Evolutionary conservation across 35 echinoderm and acorn worm species (phyloP).

Genomic region (Anneissia japonica): DNA sequence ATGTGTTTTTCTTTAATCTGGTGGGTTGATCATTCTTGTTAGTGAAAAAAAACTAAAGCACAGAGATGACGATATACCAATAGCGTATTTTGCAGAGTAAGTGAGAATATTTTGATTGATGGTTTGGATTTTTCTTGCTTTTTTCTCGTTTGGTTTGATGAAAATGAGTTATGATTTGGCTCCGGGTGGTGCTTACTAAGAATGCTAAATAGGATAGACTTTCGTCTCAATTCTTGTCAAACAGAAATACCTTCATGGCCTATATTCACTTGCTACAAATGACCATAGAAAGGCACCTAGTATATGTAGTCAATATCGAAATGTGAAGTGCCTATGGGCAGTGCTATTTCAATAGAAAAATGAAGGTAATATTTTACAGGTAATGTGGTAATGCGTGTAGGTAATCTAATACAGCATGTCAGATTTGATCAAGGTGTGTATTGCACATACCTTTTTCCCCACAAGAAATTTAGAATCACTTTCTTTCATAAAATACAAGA

Average conservation of each 20-base stretch:
- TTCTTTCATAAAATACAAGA: background rate
- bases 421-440: background rate
- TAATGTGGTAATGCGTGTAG: background rate
- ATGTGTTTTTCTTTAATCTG: background rate
- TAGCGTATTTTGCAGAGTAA: background rate
- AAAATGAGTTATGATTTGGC: slow-evolving; percentile 1
- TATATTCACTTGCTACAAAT: background rate
- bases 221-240: slow-evolving; percentile 1
- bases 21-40: background rate
- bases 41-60: background rate
- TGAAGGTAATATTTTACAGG: slow-evolving; percentile 1
- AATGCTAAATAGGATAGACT: background rate
- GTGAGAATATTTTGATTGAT: slow-evolving; percentile 1
- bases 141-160: background rate
- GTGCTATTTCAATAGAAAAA: background rate
- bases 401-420: background rate
- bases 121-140: background rate
- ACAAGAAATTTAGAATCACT: background rate
- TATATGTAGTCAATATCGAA: slow-evolving; percentile 2
- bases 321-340: background rate
- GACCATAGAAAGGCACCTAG: background rate
- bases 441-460: background rate
- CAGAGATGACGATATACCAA: background rate
- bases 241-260: background rate
- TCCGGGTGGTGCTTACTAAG: background rate